These are phyloP conservation scores for Drosophila sucinea DNA, from an alignment of 1,140 invertebrate species.

Conservation along the genomic window DNA sequence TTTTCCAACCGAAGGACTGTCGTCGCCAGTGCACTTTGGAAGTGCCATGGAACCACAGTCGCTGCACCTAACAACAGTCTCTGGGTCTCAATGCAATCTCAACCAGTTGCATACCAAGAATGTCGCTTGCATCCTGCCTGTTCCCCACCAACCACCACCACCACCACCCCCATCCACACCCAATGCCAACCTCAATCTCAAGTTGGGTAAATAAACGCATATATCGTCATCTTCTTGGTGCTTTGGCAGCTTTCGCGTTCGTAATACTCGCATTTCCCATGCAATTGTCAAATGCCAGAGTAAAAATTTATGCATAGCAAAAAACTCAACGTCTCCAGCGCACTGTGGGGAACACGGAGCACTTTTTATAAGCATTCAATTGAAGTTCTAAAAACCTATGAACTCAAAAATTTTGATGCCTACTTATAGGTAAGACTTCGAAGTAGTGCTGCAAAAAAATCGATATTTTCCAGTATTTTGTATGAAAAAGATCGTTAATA, in stretches of 20 bases:
- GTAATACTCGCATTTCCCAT: constrained; percentile 26
- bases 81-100: constrained; percentile 25
- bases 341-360: no score
- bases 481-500: no score
- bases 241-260: constrained; percentile 9
- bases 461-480: no score
- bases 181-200: constrained; percentile 3
- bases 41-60: no score
- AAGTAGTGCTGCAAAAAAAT: no score
- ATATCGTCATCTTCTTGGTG: constrained; percentile 13
- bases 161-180: neutral
- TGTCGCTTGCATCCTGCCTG: neutral
- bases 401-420: no score
- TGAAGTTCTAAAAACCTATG: no score
- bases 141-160: neutral
- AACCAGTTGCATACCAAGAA: constrained; percentile 16
- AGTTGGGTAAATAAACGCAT: constrained; percentile 15
- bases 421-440: no score
- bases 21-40: neutral
- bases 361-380: no score
- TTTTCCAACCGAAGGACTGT: neutral
- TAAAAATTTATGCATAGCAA: constrained; percentile 67
- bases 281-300: constrained; percentile 67
- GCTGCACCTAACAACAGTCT: neutral
- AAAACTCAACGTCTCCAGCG: constrained; percentile 9